These are phyloP conservation scores for Drosophila fungiperda DNA, from an alignment of 2,888 invertebrate genomes.

Conservation along the genomic window DNA sequence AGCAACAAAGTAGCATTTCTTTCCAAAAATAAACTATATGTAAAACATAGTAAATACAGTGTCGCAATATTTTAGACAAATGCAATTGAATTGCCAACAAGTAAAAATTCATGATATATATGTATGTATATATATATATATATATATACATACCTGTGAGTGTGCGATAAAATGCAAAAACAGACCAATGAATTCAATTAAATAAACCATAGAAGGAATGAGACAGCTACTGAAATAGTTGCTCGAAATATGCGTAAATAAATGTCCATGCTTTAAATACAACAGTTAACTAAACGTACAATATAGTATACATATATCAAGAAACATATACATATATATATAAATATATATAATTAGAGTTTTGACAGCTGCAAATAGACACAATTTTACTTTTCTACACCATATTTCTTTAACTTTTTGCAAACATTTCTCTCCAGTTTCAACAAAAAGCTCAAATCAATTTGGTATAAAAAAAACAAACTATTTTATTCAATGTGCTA, in stretches of 20 bases:
- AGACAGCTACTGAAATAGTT: conserved; percentile 5
- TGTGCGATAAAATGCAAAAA: conserved; percentile 10
- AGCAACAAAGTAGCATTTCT: conserved; percentile 47
- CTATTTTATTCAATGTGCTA: conserved; percentile 40
- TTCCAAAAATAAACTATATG: conserved; percentile 26
- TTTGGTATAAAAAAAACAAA: conserved; percentile 37
- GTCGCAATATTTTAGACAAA: conserved; percentile 47
- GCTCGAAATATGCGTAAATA: conserved; percentile 18
- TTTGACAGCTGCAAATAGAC: conserved; percentile 20
- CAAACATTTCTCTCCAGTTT: conserved; percentile 6
- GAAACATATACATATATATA: conserved; percentile 10
- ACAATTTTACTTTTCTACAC: conserved; percentile 14
- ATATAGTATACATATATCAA: conserved; percentile 40
- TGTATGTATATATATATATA: conserved; percentile 2
- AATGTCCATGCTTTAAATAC: conserved; percentile 74
- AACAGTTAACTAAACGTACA: conserved; percentile 78
- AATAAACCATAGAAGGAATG: conserved; percentile 54
- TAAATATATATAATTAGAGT: conserved; percentile 13
- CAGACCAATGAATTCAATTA: conserved; percentile 51
- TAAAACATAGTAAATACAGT: conserved; percentile 25
- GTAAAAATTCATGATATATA: conserved; percentile 14
- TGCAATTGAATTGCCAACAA: conserved; percentile 57
- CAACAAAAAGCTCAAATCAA: conserved; percentile 41
- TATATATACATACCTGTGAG: conserved; percentile 5
- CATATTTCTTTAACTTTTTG: conserved; percentile 10